A percentile compares a stretch with the other conserved stretches of the same genome.
phyloP scores from a whole-genome alignment of 1,140 invertebrate genomes.

The Lordiphosa clarofinis region DNA sequence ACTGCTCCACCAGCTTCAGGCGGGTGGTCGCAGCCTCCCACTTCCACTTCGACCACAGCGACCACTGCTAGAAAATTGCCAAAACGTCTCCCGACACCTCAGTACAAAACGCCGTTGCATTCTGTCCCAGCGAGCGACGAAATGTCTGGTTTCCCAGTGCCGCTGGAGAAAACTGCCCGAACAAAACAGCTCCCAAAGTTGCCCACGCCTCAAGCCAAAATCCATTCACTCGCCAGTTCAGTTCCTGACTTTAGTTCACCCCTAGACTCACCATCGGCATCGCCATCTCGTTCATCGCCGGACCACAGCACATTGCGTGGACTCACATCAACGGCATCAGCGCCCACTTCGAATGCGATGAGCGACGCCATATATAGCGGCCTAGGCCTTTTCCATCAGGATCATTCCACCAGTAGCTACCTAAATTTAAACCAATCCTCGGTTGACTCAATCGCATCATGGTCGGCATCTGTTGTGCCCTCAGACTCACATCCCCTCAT shows the following conservation, averaged over 20 bases:
- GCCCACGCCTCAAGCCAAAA: conserved; percentile 27
- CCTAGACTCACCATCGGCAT: conserved; percentile 1
- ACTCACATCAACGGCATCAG: background rate
- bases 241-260: conserved; percentile 12
- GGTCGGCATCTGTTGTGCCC: background rate
- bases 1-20: conserved; percentile 19
- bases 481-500: background rate
- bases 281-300: conserved; percentile 10
- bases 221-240: conserved; percentile 7
- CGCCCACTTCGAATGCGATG: background rate
- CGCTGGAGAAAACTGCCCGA: conserved; percentile 32
- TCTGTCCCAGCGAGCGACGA: conserved; percentile 8
- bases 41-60: conserved; percentile 1
- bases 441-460: conserved; percentile 6
- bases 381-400: background rate
- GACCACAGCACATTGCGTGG: background rate
- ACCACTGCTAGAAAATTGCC: conserved; percentile 73
- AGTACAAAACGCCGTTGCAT: conserved; percentile 29
- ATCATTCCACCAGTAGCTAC: background rate
- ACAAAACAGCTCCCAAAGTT: conserved; percentile 63
- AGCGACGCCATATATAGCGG: background rate
- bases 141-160: conserved; percentile 9
- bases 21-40: conserved; percentile 12
- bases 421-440: background rate
- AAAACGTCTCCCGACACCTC: conserved; percentile 61